phyloP scores from a whole-genome alignment of 2,113 vertebrate genomes.

The Vanacampus margaritifer region DNA sequence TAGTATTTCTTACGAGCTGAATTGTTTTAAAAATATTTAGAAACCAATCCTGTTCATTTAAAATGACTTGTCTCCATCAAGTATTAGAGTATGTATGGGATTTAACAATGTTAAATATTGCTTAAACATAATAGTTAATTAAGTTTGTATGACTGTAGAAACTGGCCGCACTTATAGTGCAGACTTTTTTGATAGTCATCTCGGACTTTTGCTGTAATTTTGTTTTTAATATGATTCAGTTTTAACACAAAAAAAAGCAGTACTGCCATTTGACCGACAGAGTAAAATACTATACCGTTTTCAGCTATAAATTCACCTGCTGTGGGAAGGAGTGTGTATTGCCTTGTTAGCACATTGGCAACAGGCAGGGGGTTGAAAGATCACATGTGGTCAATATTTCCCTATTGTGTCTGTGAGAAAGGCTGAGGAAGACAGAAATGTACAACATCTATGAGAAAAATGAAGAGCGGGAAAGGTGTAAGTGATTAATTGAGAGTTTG shows the following conservation, averaged over 20 bases:
- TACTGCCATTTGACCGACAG: conserved; percentile 9
- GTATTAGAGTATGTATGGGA: too few relatives aligned
- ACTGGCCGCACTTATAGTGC: too few relatives aligned
- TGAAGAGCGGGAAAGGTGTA: conserved; percentile 3
- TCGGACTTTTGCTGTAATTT: too few relatives aligned
- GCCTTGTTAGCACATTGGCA: conserved; percentile 66
- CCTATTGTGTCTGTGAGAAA: conserved; percentile 54
- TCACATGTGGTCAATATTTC: conserved; percentile 57
- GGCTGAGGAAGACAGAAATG: conserved; percentile 24
- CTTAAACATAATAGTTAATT: too few relatives aligned
- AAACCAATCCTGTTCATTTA: too few relatives aligned
- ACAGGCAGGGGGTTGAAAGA: conserved; percentile 60
- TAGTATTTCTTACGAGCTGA: not conserved
- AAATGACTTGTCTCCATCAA: too few relatives aligned
- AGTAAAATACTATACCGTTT: conserved; percentile 18
- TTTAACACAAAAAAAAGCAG: not conserved
- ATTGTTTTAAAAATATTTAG: too few relatives aligned
- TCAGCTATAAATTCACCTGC: conserved; percentile 36
- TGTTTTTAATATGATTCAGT: too few relatives aligned
- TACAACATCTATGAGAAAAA: conserved; percentile 13
- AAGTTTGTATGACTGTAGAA: too few relatives aligned
- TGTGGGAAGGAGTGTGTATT: conserved; percentile 55
- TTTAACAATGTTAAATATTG: too few relatives aligned
- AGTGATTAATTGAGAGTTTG: conserved; percentile 4
- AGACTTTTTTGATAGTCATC: too few relatives aligned